phyloP scores from a whole-genome alignment of 2,888 invertebrate genomes.

The Rotaria socialis region DNA sequence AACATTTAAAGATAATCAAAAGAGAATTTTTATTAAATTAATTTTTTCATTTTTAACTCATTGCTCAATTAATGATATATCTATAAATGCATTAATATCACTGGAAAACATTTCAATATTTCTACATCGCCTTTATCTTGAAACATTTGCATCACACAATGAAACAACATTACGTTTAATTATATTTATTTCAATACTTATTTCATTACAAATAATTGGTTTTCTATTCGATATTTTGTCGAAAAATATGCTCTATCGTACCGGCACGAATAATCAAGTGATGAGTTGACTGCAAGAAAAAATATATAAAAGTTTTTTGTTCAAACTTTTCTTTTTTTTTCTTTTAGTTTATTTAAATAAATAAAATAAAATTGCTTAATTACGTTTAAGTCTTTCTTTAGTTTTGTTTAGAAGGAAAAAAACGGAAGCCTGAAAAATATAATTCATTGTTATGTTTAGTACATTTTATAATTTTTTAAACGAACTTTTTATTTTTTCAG shows the following conservation, averaged over 20 bases:
- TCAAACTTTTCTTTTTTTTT: not conserved
- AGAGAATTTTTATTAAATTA: not conserved
- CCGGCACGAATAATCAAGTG: not conserved
- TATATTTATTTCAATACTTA: not conserved
- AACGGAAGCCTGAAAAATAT: too few species aligned
- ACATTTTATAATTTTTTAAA: too few species aligned
- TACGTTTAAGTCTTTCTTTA: too few species aligned
- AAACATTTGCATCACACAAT: not conserved
- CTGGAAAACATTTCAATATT: slow-evolving; percentile 6
- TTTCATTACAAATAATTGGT: not conserved
- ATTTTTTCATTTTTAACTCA: not conserved
- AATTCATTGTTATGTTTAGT: too few species aligned
- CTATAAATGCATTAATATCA: not conserved
- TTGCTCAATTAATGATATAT: slow-evolving; percentile 13
- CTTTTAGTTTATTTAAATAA: slow-evolving; percentile 3
- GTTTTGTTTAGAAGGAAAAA: too few species aligned
- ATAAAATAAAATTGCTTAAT: not conserved
- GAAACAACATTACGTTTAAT: not conserved
- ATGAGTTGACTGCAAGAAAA: not conserved
- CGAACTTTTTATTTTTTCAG: too few species aligned
- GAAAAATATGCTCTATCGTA: not conserved
- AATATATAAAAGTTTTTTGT: not conserved
- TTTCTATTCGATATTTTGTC: slow-evolving; percentile 29
- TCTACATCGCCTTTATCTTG: not conserved
- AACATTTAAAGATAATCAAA: not conserved